Evolutionary conservation across 2,888 invertebrate species (phyloP), one percentile per base, ranked within the genome.

Genomic region (Lasioglossum leucozonium): DNA sequence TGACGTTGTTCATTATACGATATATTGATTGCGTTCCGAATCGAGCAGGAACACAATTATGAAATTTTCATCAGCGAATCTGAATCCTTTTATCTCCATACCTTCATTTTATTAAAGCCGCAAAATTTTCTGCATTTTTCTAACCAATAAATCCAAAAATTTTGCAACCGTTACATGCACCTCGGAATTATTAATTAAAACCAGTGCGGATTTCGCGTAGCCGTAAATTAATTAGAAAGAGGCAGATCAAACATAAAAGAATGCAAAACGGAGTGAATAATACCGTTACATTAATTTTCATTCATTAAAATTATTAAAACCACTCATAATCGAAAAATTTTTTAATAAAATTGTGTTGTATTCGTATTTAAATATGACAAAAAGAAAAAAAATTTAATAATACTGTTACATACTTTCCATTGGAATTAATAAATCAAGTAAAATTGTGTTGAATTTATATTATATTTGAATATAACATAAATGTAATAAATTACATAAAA

Each of bases 61-160:
- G 71, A 81, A 81, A 80, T 72, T 44, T 78, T 65, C 71, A 34
- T 79, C 72, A 72, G 62, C 37, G 62, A 30, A 42, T 65, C 65
- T 73, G 26, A 67, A 16, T 65, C 65, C 30, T 65, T 65, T 65
- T 65, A 72, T 72, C 72, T 72, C 6, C 30, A 65, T 65, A 65
- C 72, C 72, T 42, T 22, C 72, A 72, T 72, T 37, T 65, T 65
- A 65, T 34, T 22, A 65, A 65, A 34, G 30, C 10, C 34, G 13
- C n/a, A 30, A 34, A 18, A 65, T 34, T 34, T 65, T 30, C 18
- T 18, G 3, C 34, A 18, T 16, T 16, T 18, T 16, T 34, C 11
- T 16, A 26, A 26, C 51, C 22, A 51, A 51, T 22, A 5, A 22
- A 62, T 26, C 30, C 6, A 30, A 16, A 62, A 62, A 62, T 62